Conservation (phyloP, 2,797 vertebrate species). For the Lates japonicus region DNA sequence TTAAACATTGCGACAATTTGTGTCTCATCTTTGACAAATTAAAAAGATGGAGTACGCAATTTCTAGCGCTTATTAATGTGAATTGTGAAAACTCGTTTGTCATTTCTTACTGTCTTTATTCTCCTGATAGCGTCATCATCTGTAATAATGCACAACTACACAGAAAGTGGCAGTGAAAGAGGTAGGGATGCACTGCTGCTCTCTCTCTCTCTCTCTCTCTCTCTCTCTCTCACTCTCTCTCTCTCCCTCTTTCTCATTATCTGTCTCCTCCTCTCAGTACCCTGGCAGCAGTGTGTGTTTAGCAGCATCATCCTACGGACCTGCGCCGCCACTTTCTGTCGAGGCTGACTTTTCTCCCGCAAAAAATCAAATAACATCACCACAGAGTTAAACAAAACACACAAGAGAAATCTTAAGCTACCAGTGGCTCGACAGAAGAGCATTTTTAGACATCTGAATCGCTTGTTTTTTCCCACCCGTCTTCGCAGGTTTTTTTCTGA, state of each 20-base stretch:
- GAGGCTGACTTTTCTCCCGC: slow-evolving; percentile 49
- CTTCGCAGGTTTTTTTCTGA: slow-evolving; percentile 45
- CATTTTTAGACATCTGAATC: slow-evolving; percentile 35
- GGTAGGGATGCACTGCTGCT: background rate
- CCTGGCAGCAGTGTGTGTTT: slow-evolving; percentile 60
- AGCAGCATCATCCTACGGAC: slow-evolving; percentile 70
- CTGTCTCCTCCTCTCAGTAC: slow-evolving; percentile 63
- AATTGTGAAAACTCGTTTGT: background rate
- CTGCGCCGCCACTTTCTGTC: slow-evolving; percentile 44
- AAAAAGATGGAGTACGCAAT: background rate
- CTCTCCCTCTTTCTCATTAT: slow-evolving; percentile 18
- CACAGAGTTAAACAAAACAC: background rate
- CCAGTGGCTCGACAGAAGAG: slow-evolving; percentile 39
- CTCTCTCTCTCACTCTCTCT: background rate
- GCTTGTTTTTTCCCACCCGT: slow-evolving; percentile 18
- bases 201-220: background rate
- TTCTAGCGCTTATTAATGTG: background rate
- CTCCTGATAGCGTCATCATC: background rate
- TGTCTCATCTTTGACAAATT: background rate
- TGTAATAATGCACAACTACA: background rate
- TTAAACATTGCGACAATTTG: fast-evolving
- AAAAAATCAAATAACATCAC: background rate
- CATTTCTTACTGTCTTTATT: background rate
- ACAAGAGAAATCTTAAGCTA: slow-evolving; percentile 12
- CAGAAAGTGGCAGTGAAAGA: background rate